phyloP scores from a whole-genome alignment of 2,113 vertebrate genomes.

The Heterotilapia buettikoferi region DNA sequence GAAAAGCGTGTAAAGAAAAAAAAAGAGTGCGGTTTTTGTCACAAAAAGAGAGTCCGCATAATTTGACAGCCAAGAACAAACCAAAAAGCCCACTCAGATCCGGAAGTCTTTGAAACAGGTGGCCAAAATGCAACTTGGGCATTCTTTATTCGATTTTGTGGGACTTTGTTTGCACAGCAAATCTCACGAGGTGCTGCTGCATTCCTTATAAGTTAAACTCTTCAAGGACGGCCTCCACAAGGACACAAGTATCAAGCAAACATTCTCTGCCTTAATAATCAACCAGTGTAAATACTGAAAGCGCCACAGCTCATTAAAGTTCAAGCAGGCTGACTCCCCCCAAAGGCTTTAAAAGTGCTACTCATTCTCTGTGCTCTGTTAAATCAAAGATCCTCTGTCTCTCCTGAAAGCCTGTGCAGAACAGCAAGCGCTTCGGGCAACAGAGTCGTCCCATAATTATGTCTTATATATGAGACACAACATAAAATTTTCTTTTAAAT shows the following conservation, averaged over 20 bases:
- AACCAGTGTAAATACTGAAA: background rate
- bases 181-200: background rate
- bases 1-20: background rate
- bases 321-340: background rate
- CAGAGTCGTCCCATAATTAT: background rate
- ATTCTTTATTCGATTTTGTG: background rate
- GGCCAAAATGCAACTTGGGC: background rate
- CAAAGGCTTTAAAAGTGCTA: background rate
- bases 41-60: background rate
- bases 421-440: background rate
- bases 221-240: background rate
- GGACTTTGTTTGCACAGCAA: background rate
- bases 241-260: background rate
- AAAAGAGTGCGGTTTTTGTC: background rate
- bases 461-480: background rate
- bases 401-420: background rate
- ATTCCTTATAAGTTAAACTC: conserved; percentile 15
- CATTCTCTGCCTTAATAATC: conserved; percentile 29
- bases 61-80: background rate
- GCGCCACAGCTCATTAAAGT: background rate
- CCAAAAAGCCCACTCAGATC: background rate
- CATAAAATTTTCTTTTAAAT: background rate
- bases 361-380: background rate
- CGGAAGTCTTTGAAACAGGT: background rate
- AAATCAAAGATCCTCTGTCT: background rate